Base-by-base conservation (phyloP, 1,140 invertebrate genomes). In the Drosophila miranda region DNA sequence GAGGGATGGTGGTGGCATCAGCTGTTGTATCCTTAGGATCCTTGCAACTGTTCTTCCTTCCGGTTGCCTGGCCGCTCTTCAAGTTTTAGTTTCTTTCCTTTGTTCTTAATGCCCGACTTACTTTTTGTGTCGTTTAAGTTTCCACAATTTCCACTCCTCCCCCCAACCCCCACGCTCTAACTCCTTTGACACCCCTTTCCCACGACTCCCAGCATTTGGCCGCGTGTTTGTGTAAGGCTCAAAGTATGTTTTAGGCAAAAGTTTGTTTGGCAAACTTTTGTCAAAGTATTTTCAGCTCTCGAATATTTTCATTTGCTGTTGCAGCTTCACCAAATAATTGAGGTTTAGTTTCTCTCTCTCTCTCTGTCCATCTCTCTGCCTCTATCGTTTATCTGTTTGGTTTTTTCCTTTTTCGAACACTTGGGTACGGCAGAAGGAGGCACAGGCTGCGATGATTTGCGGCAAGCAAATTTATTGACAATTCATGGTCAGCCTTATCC, bases 381-480 rank as follows among this genome's bases (percentile, higher is more conserved):
- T 16, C 16, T 16, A 5, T 4, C 23, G 30, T 61, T 30, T 14
- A 6, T 23, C 8, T 41, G 49, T 19, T 28, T 14, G 2, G 19
- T 38, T 53, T 34, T 21, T 13, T 11, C n/a, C 2, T 26, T 13
- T 16, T 42, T 30, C 43, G 45, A 16, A 30, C 50, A 19, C 44
- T 42, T 16, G 19, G 26, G 48, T 46, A 28, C 19, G 34, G 28
- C 41, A n/a, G 44, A n/a, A 41, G 46, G 56, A 23, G 56, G 13
- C 46, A 41, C 58, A 46, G 57, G 48, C 56, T 73, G 77, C 62
- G 73, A 71, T 84, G 80, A 84, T 84, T 84, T 84, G 80, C 83
- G 73, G 80, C 81, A 86, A 58, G 73, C 81, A 86, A 86, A 86
- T 86, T 86, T 86, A 87, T 86, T 87, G 81, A 86, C 81, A 86